Base-by-base conservation (phyloP, 2,888 invertebrate genomes). In the Spisula subtruncata region DNA sequence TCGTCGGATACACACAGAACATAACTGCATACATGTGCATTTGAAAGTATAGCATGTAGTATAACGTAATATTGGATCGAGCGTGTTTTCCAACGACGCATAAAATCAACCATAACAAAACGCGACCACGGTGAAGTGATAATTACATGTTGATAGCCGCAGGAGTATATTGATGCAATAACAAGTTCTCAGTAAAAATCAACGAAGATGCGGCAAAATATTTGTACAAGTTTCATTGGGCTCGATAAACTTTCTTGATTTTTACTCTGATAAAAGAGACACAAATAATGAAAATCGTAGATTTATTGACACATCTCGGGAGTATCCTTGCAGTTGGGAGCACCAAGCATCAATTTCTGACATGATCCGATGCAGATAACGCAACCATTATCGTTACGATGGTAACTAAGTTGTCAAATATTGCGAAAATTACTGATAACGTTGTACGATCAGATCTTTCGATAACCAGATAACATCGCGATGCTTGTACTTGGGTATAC, bases 361-460 rank as follows among this genome's bases (percentile, higher is more conserved):
- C 41, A 71, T 84, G 84, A 84, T 84, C 48, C 16, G 25, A 51
- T 14, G 0, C 20, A 4, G 84, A 84, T 84, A 84, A 83, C 83
- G 56, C 35, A 25, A 66, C 66, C 66, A 79, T 85, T 85, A 85
- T 80, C 80, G 35, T 81, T 51, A 10, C 71, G 60, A 5, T 83
- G 51, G 79, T 48, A 83, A 83, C 82, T 41, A 80, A 79, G 83
- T 87, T 87, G 87, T 87, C 87, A 87, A 87, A 83, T 87, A 87
- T 87, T 83, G 87, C 75, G 41, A 83, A 87, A 83, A 41, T 25
- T 54, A 66, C 71, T 51, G 84, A 84, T 84, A 84, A 75, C 54
- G 32, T 10, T 32, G 25, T 29, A 25, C 75, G 84, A 84, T 84
- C 20, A 48, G 84, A 84, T 84, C 32, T 75, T 12, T 1, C 25